Percentiles rank a stretch among this genome's conserved stretches.
phyloP scores from a whole-genome alignment of 2,888 invertebrate genomes.

The Heliothis peltigera region DNA sequence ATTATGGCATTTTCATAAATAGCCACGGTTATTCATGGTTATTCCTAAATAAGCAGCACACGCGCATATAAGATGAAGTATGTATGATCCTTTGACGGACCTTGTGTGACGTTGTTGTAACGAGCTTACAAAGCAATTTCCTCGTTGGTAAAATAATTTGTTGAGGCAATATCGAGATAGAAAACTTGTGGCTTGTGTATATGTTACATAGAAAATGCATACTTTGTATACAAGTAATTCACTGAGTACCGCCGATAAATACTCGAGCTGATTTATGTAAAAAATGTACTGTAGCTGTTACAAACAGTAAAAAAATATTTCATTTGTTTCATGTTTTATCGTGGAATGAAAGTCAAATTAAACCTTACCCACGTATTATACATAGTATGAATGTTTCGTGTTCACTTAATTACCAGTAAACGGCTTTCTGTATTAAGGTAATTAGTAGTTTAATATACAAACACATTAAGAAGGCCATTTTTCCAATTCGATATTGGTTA shows the following conservation, averaged over 20 bases:
- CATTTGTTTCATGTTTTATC: neutral
- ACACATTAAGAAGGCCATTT: too few species aligned
- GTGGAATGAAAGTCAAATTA: constrained; percentile 24
- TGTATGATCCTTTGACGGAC: constrained; percentile 53
- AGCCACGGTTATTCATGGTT: neutral
- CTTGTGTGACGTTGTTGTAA: constrained; percentile 63
- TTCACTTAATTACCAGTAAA: constrained; percentile 25
- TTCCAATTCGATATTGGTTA: too few species aligned
- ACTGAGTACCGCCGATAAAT: constrained; percentile 21
- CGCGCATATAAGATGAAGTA: constrained; percentile 30
- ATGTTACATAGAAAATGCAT: constrained; percentile 25
- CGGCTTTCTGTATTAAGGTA: constrained; percentile 27
- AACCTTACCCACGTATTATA: constrained; percentile 12
- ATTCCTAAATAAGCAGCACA: neutral
- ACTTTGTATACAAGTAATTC: constrained; percentile 20
- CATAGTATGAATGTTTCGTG: constrained; percentile 9
- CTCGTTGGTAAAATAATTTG: constrained; percentile 57
- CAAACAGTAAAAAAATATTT: constrained; percentile 22
- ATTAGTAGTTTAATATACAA: constrained; percentile 25
- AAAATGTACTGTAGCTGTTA: constrained; percentile 18
- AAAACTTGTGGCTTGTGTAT: constrained; percentile 29
- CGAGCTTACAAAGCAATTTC: constrained; percentile 68
- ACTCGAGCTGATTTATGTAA: constrained; percentile 36
- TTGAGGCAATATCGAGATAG: constrained; percentile 39
- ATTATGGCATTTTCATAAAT: neutral